Evolutionary conservation across 2,113 vertebrate species (phyloP).

Genomic region (Hyperopisus bebe): DNA sequence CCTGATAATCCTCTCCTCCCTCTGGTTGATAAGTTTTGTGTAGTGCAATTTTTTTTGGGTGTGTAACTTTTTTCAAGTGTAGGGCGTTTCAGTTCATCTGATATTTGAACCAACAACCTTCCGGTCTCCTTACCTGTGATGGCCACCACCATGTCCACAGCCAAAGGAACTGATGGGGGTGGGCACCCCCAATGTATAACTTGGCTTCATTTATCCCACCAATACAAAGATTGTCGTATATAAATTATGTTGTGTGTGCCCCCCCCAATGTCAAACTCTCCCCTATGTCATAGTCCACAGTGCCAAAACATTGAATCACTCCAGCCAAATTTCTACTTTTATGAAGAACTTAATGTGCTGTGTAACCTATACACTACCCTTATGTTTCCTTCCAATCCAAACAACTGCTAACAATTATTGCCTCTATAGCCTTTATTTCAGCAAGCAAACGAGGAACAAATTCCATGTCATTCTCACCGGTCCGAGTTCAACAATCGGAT

Average conservation of each 20-base stretch:
- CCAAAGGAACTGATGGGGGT: not conserved
- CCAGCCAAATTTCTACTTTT: slow-evolving; percentile 13
- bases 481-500: slow-evolving; percentile 25
- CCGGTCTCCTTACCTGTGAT: not conserved
- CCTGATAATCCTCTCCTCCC: not conserved
- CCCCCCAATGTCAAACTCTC: not conserved
- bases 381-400: slow-evolving; percentile 37
- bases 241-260: not conserved
- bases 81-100: not conserved
- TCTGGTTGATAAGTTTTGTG: not conserved
- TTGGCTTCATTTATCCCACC: not conserved
- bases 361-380: slow-evolving; percentile 24
- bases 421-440: slow-evolving; percentile 38
- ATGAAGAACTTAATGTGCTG: slow-evolving; percentile 24
- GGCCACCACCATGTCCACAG: not conserved
- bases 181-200: not conserved
- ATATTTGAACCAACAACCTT: not conserved
- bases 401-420: slow-evolving; percentile 45
- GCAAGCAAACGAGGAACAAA: slow-evolving; percentile 26
- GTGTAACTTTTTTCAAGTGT: not conserved
- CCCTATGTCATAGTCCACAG: not conserved
- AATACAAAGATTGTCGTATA: not conserved
- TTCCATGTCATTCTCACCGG: slow-evolving; percentile 22
- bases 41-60: not conserved
- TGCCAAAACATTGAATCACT: not conserved